These are phyloP conservation scores for Drosophila leontia DNA, from an alignment of 1,140 invertebrate genomes.

Conservation along the genomic window DNA sequence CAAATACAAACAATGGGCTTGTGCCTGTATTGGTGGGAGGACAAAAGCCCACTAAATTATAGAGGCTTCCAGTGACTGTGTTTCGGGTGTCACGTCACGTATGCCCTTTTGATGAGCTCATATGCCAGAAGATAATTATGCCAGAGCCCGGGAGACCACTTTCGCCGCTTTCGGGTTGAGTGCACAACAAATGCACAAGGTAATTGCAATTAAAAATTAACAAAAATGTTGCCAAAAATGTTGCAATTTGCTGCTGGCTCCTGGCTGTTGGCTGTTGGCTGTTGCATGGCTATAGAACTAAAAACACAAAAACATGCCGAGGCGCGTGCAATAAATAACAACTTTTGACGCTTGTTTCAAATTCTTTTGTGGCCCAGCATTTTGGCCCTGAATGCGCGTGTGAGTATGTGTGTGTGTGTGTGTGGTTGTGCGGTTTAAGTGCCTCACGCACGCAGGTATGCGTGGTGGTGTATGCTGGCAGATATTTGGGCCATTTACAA, in stretches of 20 bases:
- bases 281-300: constrained; percentile 42
- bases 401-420: constrained; percentile 6
- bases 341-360: constrained; percentile 74
- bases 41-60: constrained; percentile 6
- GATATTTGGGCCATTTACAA: constrained; percentile 55
- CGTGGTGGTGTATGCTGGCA: constrained; percentile 37
- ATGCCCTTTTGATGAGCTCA: constrained; percentile 60
- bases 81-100: constrained; percentile 41
- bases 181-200: constrained; percentile 32
- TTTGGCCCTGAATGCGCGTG: constrained; percentile 26
- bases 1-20: constrained; percentile 61
- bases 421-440: constrained; percentile 50
- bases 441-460: constrained; percentile 65
- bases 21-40: neutral
- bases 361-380: constrained; percentile 67
- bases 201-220: constrained; percentile 66
- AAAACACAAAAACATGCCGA: constrained; percentile 52
- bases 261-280: constrained; percentile 5
- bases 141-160: constrained; percentile 26
- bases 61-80: neutral
- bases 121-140: constrained; percentile 56
- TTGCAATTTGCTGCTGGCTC: constrained; percentile 16
- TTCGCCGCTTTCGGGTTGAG: constrained; percentile 14
- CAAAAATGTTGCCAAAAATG: constrained; percentile 56
- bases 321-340: constrained; percentile 70